phyloP scores from a whole-genome alignment of 2,113 vertebrate genomes.

The Puffinus mauretanicus region DNA sequence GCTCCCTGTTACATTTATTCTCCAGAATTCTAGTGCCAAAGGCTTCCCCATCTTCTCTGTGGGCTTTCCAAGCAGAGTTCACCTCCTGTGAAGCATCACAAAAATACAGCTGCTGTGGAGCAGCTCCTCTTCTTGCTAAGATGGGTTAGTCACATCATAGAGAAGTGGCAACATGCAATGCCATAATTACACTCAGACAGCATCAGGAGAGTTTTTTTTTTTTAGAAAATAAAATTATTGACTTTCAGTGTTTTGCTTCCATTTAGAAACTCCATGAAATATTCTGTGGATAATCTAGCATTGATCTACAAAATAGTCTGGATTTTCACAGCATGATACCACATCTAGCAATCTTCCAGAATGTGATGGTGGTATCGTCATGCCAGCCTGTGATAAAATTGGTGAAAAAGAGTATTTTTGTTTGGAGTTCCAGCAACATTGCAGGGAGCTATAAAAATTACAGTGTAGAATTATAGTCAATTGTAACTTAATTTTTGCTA shows the following conservation, averaged over 20 bases:
- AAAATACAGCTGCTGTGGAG: constrained; percentile 54
- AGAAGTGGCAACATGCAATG: neutral
- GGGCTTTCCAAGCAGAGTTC: constrained; percentile 40
- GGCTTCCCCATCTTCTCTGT: constrained; percentile 39
- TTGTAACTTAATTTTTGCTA: neutral
- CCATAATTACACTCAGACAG: neutral
- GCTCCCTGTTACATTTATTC: constrained; percentile 50
- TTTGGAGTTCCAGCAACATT: neutral
- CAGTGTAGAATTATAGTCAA: neutral
- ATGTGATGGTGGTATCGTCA: neutral
- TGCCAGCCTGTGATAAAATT: neutral
- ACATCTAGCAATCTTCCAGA: neutral
- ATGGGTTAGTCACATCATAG: neutral
- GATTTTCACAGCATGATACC: neutral
- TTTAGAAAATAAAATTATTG: neutral
- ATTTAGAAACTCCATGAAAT: neutral
- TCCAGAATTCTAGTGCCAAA: constrained; percentile 37
- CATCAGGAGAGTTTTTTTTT: neutral
- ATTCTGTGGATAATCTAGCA: neutral
- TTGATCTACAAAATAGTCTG: neutral
- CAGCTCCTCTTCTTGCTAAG: neutral
- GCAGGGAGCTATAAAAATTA: neutral
- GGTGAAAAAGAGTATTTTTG: neutral
- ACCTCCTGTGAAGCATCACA: constrained; percentile 49
- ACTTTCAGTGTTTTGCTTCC: neutral